Percentiles rank a stretch among this genome's conserved stretches.
These are phyloP conservation scores for Athrips mouffetella DNA, from an alignment of 2,888 invertebrate genomes.

Conservation along the genomic window DNA sequence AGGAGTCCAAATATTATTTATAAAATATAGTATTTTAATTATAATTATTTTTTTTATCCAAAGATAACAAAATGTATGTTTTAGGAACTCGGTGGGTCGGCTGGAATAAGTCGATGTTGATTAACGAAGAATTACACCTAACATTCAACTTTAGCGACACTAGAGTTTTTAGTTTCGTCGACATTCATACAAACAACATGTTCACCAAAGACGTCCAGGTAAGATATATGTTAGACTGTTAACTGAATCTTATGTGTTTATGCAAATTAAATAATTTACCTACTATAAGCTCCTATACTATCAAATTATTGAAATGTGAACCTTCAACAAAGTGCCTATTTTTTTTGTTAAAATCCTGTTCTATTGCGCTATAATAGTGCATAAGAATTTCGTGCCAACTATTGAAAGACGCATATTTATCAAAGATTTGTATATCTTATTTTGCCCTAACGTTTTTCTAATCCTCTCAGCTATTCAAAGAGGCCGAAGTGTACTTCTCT, in stretches of 20 bases:
- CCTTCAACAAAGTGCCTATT: too few relatives aligned
- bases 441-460: conserved; percentile 9
- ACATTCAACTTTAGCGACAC: conserved; percentile 89
- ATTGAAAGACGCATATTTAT: too few relatives aligned
- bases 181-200: conserved; percentile 88
- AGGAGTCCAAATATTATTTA: too few relatives aligned
- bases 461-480: conserved; percentile 83
- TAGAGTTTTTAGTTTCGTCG: conserved; percentile 84
- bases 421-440: too few relatives aligned
- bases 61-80: conserved; percentile 17
- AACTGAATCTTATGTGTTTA: too few relatives aligned
- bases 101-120: conserved; percentile 84
- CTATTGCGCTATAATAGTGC: too few relatives aligned
- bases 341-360: too few relatives aligned
- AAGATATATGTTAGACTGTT: conserved; percentile 30
- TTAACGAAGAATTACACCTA: conserved; percentile 82
- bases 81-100: conserved; percentile 89
- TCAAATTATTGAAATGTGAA: background rate
- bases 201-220: conserved; percentile 89
- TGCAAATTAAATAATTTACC: too few relatives aligned
- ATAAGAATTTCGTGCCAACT: too few relatives aligned
- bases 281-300: too few relatives aligned
- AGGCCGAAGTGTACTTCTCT: conserved; percentile 87
- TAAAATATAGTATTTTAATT: background rate
- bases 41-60: background rate